These are phyloP conservation scores for Chrysogorgia sp. DNA, from an alignment of 92 coral and sea anemone genomes.

Conservation along the genomic window DNA sequence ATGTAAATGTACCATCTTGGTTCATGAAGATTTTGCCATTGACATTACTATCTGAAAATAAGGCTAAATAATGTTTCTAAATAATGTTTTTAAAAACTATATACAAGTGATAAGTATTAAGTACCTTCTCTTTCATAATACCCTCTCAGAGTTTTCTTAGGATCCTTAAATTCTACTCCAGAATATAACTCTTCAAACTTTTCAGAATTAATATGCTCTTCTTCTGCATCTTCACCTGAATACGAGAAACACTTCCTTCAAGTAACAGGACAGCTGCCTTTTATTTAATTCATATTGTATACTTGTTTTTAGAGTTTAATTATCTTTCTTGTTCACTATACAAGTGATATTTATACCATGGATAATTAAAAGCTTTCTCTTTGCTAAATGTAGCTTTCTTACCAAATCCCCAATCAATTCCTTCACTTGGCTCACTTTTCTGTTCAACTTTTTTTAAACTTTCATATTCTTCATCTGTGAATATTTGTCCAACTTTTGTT, in stretches of 20 bases:
- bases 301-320: not conserved
- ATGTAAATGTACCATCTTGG: too few relatives aligned
- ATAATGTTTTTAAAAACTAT: not conserved
- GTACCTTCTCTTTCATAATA: constrained; percentile 98
- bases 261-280: too few relatives aligned
- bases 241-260: too few relatives aligned
- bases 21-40: too few relatives aligned
- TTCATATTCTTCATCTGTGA: constrained; percentile 85
- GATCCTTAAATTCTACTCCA: constrained; percentile 88
- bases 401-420: constrained; percentile 97
- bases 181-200: constrained; percentile 70
- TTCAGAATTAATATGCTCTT: constrained; percentile 76
- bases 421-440: constrained; percentile 64
- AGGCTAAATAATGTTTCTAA: not conserved
- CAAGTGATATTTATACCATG: not conserved
- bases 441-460: constrained; percentile 64
- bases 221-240: constrained; percentile 93
- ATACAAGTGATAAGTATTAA: not conserved
- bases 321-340: not conserved
- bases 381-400: constrained; percentile 15
- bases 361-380: not conserved
- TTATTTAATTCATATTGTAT: not conserved
- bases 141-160: constrained; percentile 92
- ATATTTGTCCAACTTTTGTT: constrained; percentile 77
- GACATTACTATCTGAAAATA: too few relatives aligned